A percentile compares a stretch with the other conserved stretches of the same genome.
phyloP scores from a whole-genome alignment of 2,888 invertebrate genomes.

The Drosophila macrospina region DNA sequence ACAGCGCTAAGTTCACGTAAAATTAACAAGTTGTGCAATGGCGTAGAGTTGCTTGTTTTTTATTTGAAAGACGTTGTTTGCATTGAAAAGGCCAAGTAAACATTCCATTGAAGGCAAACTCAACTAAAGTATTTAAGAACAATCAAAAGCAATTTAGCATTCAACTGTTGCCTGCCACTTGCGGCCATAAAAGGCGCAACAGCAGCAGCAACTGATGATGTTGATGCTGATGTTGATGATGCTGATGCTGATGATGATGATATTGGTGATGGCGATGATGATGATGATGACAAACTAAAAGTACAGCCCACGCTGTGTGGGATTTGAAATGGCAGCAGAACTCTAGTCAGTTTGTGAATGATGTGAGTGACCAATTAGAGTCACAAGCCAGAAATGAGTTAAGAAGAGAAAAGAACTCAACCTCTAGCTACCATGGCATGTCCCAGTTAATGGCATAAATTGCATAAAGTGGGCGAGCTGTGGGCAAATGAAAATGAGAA shows the following conservation, averaged over 20 bases:
- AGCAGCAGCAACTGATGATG: slow-evolving; percentile 24
- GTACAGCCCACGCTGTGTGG: slow-evolving; percentile 54
- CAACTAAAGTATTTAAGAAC: slow-evolving; percentile 48
- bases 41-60: background rate
- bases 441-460: slow-evolving; percentile 54
- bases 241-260: background rate
- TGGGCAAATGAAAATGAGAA: slow-evolving; percentile 22
- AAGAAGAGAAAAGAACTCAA: background rate
- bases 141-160: slow-evolving; percentile 55
- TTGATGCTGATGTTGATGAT: slow-evolving; percentile 3
- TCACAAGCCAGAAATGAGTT: slow-evolving; percentile 20
- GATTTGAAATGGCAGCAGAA: slow-evolving; percentile 38
- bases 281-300: slow-evolving; percentile 47
- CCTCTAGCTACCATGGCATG: slow-evolving; percentile 14
- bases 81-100: slow-evolving; percentile 37
- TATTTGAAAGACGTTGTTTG: slow-evolving; percentile 24
- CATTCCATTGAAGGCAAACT: slow-evolving; percentile 37
- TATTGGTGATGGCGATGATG: background rate
- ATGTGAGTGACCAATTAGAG: slow-evolving; percentile 44
- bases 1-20: slow-evolving; percentile 8
- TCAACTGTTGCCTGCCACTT: slow-evolving; percentile 40
- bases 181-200: slow-evolving; percentile 44
- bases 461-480: slow-evolving; percentile 45
- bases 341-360: slow-evolving; percentile 21
- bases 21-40: slow-evolving; percentile 3